phyloP scores from a whole-genome alignment of 2,888 invertebrate genomes.

The Chloroclysta siterata region DNA sequence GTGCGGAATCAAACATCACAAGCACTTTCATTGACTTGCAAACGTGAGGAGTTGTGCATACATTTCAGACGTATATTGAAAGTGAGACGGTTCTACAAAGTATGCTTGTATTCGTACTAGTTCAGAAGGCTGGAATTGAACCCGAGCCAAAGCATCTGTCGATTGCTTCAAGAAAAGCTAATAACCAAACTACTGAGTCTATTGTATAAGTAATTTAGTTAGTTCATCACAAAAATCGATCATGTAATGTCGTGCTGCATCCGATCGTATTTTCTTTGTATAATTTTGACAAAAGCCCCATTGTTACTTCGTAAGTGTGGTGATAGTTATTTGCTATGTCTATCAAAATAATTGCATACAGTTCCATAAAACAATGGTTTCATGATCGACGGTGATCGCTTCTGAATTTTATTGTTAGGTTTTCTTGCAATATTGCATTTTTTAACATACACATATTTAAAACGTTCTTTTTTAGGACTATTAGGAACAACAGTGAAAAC shows the following conservation, averaged over 20 bases:
- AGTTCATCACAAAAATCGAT: no score
- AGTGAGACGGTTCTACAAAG: background rate
- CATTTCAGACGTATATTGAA: slow-evolving; percentile 14
- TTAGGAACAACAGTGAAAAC: background rate
- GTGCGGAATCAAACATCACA: slow-evolving; percentile 51
- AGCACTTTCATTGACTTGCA: slow-evolving; percentile 55
- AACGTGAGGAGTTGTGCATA: slow-evolving; percentile 24
- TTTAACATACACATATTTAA: background rate
- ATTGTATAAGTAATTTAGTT: background rate
- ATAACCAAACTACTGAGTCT: background rate
- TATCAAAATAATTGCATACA: slow-evolving; percentile 51
- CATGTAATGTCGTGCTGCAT: background rate
- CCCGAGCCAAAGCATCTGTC: no score
- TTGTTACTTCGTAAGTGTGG: slow-evolving; percentile 47
- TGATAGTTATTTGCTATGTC: slow-evolving; percentile 35
- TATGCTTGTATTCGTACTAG: background rate
- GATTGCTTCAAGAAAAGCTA: no score
- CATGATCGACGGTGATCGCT: slow-evolving; percentile 60
- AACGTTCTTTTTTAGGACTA: background rate
- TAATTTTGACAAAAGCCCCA: slow-evolving; percentile 49
- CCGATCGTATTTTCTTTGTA: slow-evolving; percentile 35
- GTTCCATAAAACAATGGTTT: slow-evolving; percentile 66
- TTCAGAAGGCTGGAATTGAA: no score
- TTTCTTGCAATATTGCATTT: slow-evolving; percentile 11
- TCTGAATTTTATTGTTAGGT: slow-evolving; percentile 32